phyloP scores from a whole-genome alignment of 2,113 vertebrate genomes.

The Egretta garzetta region DNA sequence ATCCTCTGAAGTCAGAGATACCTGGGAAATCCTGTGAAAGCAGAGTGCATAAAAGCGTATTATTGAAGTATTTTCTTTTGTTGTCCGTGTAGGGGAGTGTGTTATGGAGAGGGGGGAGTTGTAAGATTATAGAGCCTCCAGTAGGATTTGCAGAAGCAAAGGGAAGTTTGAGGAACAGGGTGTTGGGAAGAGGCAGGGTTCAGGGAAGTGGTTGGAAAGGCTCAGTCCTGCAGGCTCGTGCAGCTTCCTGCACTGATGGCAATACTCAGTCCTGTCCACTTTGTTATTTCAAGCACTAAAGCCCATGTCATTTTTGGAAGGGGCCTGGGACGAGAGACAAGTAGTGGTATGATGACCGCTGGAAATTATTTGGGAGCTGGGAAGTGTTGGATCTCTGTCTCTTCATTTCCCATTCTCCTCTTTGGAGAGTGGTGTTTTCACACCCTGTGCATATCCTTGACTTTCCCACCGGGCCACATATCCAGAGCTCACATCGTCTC shows the following conservation, averaged over 20 bases:
- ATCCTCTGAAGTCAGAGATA: neutral
- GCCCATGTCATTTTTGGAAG: neutral
- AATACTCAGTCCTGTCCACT: neutral
- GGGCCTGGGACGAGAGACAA: neutral
- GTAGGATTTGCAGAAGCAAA: neutral
- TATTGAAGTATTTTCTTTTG: neutral
- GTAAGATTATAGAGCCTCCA: neutral
- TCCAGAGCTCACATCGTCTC: neutral
- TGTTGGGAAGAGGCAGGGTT: neutral
- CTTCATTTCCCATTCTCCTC: neutral
- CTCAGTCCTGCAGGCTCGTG: neutral
- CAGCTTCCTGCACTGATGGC: neutral
- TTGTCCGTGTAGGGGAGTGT: neutral
- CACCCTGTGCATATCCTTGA: rapidly evolving
- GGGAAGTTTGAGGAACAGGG: neutral
- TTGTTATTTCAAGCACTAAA: neutral
- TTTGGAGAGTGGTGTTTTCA: neutral
- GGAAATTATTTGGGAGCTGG: neutral
- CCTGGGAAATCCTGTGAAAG: neutral
- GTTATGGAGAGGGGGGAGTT: neutral
- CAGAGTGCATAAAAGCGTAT: neutral
- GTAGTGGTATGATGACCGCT: neutral
- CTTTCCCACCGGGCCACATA: neutral
- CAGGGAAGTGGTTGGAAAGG: neutral
- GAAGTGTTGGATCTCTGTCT: neutral